phyloP scores from a whole-genome alignment of 2,113 vertebrate genomes.

The Crypturellus undulatus region DNA sequence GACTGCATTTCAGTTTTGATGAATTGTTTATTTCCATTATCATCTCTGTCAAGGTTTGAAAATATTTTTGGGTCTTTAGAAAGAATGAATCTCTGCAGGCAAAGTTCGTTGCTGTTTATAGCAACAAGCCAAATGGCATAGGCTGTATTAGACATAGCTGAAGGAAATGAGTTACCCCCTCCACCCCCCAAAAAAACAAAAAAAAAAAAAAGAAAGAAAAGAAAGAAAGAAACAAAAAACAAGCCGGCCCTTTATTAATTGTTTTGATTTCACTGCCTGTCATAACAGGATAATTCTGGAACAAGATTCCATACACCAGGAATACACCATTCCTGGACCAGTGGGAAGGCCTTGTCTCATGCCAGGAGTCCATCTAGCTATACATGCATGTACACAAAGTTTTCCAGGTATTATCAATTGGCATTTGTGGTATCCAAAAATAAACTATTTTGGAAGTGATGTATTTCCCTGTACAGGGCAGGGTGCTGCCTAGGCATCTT shows the following conservation, averaged over 20 bases:
- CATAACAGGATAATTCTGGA: neutral
- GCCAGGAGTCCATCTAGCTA: neutral
- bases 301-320: neutral
- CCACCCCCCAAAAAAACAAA: no score
- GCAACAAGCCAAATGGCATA: neutral
- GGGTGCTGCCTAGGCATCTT: neutral
- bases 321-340: neutral
- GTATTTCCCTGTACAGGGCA: neutral
- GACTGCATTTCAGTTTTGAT: constrained; percentile 28
- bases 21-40: neutral
- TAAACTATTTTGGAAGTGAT: neutral
- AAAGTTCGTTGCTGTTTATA: neutral
- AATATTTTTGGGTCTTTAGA: neutral
- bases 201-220: no score
- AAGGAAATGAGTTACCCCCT: neutral
- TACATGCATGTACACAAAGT: neutral
- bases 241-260: neutral
- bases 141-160: neutral
- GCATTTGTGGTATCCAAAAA: neutral
- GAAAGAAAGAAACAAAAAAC: neutral
- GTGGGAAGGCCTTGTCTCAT: neutral
- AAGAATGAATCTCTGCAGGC: neutral
- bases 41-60: constrained; percentile 12
- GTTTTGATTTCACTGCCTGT: neutral
- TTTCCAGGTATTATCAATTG: neutral